Conservation (phyloP, 1,140 invertebrate species). For the Papilio dardanus region DNA sequence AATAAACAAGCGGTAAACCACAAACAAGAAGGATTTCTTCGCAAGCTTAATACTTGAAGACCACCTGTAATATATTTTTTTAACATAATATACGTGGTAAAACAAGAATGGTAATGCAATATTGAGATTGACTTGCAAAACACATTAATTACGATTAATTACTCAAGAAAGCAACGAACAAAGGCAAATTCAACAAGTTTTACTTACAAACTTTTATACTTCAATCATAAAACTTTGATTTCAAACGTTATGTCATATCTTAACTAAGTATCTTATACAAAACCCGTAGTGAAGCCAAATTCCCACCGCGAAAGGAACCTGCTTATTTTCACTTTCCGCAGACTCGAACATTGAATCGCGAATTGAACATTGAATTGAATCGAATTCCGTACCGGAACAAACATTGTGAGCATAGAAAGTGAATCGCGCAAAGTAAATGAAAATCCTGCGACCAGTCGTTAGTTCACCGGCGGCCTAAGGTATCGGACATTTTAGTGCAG, state of each 20-base stretch:
- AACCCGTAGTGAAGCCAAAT: background rate
- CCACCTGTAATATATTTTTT: background rate
- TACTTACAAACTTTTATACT: background rate
- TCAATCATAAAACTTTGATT: background rate
- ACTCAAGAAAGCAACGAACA: background rate
- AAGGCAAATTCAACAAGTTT: background rate
- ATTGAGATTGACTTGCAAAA: background rate
- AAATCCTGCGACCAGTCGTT: background rate
- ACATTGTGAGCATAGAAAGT: slow-evolving; percentile 4
- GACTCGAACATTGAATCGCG: slow-evolving; percentile 30
- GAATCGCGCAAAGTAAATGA: background rate
- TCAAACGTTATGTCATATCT: background rate
- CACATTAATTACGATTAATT: background rate
- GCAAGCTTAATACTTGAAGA: background rate
- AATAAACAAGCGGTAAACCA: slow-evolving; percentile 18
- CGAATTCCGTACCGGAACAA: background rate
- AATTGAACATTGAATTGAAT: slow-evolving; percentile 25
- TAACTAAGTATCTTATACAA: background rate
- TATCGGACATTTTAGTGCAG: slow-evolving; percentile 43
- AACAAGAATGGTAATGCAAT: no score
- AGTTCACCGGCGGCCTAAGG: background rate
- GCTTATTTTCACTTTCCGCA: slow-evolving; percentile 36
- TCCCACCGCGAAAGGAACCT: slow-evolving; percentile 26
- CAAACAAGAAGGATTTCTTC: slow-evolving; percentile 14
- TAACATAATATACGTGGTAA: no score